phyloP scores from a whole-genome alignment of 2,113 vertebrate genomes.

The Artemisiospiza belli region DNA sequence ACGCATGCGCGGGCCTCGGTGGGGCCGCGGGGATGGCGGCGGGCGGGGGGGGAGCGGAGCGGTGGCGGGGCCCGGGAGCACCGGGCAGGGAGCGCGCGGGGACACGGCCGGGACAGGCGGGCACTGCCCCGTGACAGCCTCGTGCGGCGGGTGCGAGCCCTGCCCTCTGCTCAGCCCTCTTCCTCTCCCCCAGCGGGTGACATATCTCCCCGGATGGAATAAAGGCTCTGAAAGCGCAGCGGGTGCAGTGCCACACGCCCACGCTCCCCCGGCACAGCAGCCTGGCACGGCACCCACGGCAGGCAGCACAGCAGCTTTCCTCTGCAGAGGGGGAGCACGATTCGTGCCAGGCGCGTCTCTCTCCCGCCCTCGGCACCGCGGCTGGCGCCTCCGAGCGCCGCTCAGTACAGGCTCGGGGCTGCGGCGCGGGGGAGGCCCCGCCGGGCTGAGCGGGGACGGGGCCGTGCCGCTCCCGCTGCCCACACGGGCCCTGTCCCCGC shows the following conservation, averaged over 20 bases:
- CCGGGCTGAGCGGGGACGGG: neutral
- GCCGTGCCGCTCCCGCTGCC: neutral
- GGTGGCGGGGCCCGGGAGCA: no score
- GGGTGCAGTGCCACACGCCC: neutral
- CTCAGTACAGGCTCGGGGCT: neutral
- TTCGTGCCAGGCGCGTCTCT: neutral
- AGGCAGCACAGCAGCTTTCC: neutral
- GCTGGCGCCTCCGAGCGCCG: neutral
- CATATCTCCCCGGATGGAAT: no score
- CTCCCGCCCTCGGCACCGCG: neutral
- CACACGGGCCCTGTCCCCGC: neutral
- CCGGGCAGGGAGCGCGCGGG: neutral
- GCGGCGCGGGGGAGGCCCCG: neutral
- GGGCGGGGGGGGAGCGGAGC: no score
- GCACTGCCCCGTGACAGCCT: no score
- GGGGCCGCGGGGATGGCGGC: neutral
- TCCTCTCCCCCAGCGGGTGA: neutral
- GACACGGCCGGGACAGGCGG: accelerated
- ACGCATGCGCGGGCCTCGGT: neutral
- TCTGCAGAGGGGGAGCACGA: neutral
- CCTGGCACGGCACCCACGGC: neutral
- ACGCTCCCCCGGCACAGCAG: neutral
- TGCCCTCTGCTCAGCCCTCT: neutral
- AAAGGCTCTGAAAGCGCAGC: neutral
- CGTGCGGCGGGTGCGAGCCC: neutral